phyloP scores from a whole-genome alignment of 2,113 vertebrate species.

The Eonycteris spelaea region DNA sequence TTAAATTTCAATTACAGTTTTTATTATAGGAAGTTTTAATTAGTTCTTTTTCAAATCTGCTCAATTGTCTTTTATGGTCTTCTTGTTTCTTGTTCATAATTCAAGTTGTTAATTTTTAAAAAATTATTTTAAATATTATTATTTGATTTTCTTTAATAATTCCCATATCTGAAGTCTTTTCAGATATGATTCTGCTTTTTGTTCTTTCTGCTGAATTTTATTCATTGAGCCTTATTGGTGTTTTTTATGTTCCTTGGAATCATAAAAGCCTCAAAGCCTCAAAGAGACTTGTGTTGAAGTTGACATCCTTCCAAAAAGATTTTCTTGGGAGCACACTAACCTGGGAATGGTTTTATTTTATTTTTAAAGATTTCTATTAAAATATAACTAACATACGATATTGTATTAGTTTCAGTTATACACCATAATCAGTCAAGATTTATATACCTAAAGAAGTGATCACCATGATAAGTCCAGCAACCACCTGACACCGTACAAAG shows the following conservation, averaged over 20 bases:
- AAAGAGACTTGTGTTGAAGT: background rate
- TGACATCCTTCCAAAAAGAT: background rate
- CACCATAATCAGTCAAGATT: too few relatives aligned
- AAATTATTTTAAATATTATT: background rate
- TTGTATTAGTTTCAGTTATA: too few relatives aligned
- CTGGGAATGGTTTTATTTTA: too few relatives aligned
- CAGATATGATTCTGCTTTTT: background rate
- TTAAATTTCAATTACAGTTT: conserved; percentile 16
- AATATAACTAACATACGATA: too few relatives aligned
- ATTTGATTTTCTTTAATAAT: background rate
- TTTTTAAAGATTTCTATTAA: too few relatives aligned
- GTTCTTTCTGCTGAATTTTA: background rate
- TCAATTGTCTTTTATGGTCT: background rate
- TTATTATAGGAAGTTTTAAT: background rate
- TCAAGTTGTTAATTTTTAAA: background rate
- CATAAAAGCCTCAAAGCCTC: too few relatives aligned
- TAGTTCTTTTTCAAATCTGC: background rate
- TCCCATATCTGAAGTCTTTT: background rate
- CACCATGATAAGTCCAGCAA: too few relatives aligned
- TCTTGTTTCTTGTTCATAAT: background rate
- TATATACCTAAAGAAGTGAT: too few relatives aligned
- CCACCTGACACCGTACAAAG: too few relatives aligned
- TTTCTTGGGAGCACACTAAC: background rate
- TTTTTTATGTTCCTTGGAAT: too few relatives aligned
- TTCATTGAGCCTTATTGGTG: background rate